These are phyloP conservation scores for Andrena bucephala DNA, from an alignment of 2,888 invertebrate genomes.

Conservation along the genomic window DNA sequence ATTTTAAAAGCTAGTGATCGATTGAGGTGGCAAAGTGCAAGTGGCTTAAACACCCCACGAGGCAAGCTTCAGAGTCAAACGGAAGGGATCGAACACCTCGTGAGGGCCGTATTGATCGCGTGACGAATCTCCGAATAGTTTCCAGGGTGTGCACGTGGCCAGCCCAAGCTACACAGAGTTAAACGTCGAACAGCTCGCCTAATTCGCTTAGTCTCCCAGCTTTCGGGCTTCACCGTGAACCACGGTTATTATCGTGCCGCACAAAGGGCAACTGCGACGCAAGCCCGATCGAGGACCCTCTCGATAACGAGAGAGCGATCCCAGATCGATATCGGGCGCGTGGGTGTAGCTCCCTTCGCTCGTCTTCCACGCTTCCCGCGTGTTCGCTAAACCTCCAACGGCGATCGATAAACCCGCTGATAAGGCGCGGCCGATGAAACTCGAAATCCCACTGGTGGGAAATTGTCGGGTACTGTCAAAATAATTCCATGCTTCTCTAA, in stretches of 20 bases:
- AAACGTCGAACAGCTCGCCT: conserved; percentile 48
- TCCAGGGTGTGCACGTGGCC: conserved; percentile 21
- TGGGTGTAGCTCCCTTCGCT: not conserved
- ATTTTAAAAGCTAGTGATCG: not conserved
- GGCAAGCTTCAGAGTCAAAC: conserved; percentile 6
- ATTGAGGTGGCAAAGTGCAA: not conserved
- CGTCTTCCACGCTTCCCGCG: not conserved
- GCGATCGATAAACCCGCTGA: conserved; percentile 11
- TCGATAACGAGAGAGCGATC: conserved; percentile 71
- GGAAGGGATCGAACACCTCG: conserved; percentile 6
- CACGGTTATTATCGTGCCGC: conserved; percentile 63
- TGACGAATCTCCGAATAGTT: conserved; percentile 30
- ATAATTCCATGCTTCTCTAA: not conserved
- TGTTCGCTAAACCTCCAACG: not conserved
- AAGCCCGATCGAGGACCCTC: conserved; percentile 32
- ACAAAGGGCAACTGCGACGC: conserved; percentile 51
- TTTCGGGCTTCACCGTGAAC: conserved; percentile 46
- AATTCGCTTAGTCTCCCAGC: conserved; percentile 59
- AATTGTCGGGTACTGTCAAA: not conserved
- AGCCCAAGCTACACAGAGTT: conserved; percentile 29
- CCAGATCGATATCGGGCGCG: conserved; percentile 64
- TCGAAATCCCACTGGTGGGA: conserved; percentile 9
- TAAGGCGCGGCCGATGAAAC: conserved; percentile 10
- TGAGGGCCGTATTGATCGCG: conserved; percentile 31
- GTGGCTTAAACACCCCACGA: not conserved